Evolutionary conservation across 2,113 vertebrate species (phyloP), one percentile per base, ranked within the genome.

Genomic region (Smithornis capensis): DNA sequence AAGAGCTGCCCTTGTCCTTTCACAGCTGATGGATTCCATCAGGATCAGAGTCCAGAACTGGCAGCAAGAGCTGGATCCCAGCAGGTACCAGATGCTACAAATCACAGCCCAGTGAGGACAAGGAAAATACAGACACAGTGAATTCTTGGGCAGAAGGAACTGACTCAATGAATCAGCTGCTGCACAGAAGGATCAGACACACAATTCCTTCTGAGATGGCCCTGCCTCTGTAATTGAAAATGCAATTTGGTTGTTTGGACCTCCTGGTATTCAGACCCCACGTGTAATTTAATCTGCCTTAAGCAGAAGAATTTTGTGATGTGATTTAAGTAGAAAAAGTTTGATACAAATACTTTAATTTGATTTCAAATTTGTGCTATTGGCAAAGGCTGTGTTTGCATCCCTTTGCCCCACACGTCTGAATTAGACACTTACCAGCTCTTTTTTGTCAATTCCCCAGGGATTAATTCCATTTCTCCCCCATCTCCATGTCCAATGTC

Each of bases 231-330:
- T 93, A 92, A 93, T 79, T 90, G 89, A 69, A 96, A 96, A 97
- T 82, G 78, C 55, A 89, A 77, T 96, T 97, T 92, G 18, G 9
- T 63, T 90, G 60, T 93, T 96, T 92, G 90, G 80, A 68, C 71
- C 57, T 90, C 60, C 60, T 75, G 85, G 42, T 94, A 92, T 95
- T 97, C 87, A 89, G 75, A 70, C 35, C 90, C 65, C 40, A 67
- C 56, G 42, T n/a, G 45, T 90, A 94, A 97, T 97, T 95, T 50
- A 89, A 94, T 95, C 81, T 83, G 79, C 85, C 21, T 90, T 79
- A 78, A 91, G 78, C 87, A 93, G 87, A 87, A 94, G 44, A 75
- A 70, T 93, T 93, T 79, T 69, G 38, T 96, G 89, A 97, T 86
- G 75, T 63, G 71, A 94, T 94, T 95, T 88, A 76, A 96, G 22